phyloP scores from a whole-genome alignment of 1,140 invertebrate genomes.

The Colletes latitarsis region DNA sequence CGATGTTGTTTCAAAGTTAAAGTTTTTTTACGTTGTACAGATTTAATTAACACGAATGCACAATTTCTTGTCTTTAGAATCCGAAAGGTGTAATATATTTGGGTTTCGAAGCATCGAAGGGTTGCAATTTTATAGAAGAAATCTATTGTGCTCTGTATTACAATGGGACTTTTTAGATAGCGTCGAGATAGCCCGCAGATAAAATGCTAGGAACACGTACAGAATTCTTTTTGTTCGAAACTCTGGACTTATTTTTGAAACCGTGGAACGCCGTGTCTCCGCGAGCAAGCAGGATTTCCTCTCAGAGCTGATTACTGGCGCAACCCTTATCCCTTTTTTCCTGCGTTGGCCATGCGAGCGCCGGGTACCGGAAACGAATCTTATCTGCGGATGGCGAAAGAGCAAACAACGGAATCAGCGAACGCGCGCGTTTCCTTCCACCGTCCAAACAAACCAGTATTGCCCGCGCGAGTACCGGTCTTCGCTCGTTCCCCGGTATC shows the following conservation, averaged over 20 bases:
- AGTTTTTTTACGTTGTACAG: too few species aligned
- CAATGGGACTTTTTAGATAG: not conserved
- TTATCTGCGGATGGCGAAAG: slow-evolving; percentile 65
- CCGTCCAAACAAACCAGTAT: slow-evolving; percentile 67
- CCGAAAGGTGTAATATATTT: too few species aligned
- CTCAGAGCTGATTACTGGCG: slow-evolving; percentile 7
- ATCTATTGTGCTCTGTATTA: too few species aligned
- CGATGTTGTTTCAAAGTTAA: too few species aligned
- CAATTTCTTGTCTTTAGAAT: too few species aligned
- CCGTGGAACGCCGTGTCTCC: slow-evolving; percentile 2
- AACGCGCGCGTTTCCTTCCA: slow-evolving; percentile 56
- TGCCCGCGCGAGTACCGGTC: slow-evolving; percentile 38
- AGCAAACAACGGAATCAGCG: slow-evolving; percentile 61
- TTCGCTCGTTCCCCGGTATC: slow-evolving; percentile 48
- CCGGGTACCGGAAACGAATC: slow-evolving; percentile 61
- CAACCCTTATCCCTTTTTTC: not conserved
- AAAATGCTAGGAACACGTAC: not conserved
- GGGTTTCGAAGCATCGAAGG: too few species aligned
- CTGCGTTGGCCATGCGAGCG: not conserved
- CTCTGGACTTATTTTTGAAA: not conserved
- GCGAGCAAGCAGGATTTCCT: slow-evolving; percentile 26
- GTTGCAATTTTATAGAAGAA: too few species aligned
- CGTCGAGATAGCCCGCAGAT: not conserved
- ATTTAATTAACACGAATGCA: too few species aligned
- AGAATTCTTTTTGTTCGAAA: not conserved